Evolutionary conservation across 2,797 vertebrate genomes (phyloP).

Genomic region (Anguilla pacifica): DNA sequence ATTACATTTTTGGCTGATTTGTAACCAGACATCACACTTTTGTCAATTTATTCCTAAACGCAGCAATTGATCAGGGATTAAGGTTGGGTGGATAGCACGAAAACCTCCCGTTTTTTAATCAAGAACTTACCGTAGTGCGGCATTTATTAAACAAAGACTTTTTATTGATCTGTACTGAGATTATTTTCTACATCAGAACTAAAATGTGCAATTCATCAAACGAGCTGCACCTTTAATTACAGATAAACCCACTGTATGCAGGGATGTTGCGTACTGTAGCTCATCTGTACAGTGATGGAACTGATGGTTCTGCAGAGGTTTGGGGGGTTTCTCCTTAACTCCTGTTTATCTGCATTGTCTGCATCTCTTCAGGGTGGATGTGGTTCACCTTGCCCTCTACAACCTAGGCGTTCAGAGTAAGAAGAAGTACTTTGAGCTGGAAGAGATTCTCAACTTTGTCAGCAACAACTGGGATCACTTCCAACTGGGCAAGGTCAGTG

Average conservation of each 20-base stretch:
- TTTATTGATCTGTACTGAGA: neutral
- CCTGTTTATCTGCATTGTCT: conserved; percentile 8
- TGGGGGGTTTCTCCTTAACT: neutral
- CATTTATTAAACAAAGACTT: neutral
- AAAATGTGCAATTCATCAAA: neutral
- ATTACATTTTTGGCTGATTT: neutral
- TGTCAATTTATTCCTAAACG: neutral
- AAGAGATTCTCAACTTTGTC: conserved; percentile 90
- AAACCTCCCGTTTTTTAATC: neutral
- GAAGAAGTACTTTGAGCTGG: conserved; percentile 96
- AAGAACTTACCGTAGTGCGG: neutral
- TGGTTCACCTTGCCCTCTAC: conserved; percentile 92
- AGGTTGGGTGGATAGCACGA: neutral
- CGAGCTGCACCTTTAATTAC: neutral
- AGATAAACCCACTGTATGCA: neutral
- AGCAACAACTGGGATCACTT: conserved; percentile 88
- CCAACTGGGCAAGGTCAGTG: conserved; percentile 88
- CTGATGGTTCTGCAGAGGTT: neutral
- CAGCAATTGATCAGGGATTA: neutral
- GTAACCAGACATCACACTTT: neutral
- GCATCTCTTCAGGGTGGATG: conserved; percentile 79
- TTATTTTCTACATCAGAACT: neutral
- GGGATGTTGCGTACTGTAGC: neutral
- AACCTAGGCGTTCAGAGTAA: conserved; percentile 94
- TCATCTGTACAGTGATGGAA: neutral